These are phyloP conservation scores for Conger conger DNA, from an alignment of 2,113 vertebrate genomes.

Conservation along the genomic window DNA sequence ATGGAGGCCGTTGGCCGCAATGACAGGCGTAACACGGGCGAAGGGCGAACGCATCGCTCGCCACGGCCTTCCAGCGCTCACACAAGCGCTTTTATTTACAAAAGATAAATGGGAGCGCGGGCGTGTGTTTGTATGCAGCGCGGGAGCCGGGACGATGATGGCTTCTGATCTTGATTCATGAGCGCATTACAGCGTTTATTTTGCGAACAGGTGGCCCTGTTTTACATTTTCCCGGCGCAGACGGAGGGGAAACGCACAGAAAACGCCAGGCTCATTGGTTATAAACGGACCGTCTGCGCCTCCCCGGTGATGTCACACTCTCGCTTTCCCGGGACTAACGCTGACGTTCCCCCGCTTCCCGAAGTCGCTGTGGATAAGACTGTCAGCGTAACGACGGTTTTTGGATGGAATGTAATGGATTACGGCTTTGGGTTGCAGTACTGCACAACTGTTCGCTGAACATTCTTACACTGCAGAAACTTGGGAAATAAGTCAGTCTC, in stretches of 20 bases:
- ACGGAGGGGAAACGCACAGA: not conserved
- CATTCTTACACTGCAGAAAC: too few species aligned
- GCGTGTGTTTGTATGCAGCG: not conserved
- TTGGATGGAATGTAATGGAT: too few species aligned
- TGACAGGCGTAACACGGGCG: not conserved
- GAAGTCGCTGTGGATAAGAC: too few species aligned
- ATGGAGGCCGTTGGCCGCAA: not conserved
- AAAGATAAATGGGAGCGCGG: not conserved
- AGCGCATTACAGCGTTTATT: not conserved
- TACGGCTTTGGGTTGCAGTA: too few species aligned
- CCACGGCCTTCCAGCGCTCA: not conserved
- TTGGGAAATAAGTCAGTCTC: too few species aligned
- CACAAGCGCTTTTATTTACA: not conserved
- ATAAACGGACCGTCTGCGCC: too few species aligned
- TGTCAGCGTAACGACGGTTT: too few species aligned
- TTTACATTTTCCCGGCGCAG: not conserved
- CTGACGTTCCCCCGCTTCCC: too few species aligned
- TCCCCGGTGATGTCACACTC: too few species aligned
- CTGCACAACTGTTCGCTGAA: too few species aligned
- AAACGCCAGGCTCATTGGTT: not conserved
- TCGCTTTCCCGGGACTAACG: too few species aligned
- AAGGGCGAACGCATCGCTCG: not conserved
- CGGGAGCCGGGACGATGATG: not conserved
- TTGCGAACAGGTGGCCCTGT: not conserved
- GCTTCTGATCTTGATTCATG: not conserved